Evolutionary conservation across 2,113 vertebrate species (phyloP).

Genomic region (Laticauda laticaudata): DNA sequence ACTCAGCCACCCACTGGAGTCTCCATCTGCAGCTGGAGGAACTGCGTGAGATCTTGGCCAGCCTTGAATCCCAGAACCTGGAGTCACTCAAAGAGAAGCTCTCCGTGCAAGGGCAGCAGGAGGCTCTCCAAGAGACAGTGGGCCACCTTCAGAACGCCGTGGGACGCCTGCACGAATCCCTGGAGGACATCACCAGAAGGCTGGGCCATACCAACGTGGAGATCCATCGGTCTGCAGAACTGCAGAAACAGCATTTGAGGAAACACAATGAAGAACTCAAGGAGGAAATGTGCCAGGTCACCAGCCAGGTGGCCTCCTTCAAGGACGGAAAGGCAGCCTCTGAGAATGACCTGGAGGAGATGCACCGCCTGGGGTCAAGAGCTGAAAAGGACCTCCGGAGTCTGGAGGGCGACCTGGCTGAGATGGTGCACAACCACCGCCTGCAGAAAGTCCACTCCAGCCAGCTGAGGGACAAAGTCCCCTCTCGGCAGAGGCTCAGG

Average conservation of each 20-base stretch:
- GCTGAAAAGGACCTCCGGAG: background rate
- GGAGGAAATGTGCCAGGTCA: background rate
- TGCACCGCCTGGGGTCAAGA: background rate
- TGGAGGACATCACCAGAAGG: background rate
- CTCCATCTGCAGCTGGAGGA: background rate
- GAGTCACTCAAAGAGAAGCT: background rate
- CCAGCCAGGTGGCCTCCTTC: background rate
- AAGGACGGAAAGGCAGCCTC: background rate
- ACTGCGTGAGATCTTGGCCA: background rate
- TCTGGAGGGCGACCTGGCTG: background rate
- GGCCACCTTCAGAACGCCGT: accelerated
- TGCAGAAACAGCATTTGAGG: background rate
- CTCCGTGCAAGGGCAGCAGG: background rate
- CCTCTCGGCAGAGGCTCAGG: background rate
- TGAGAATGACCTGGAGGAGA: background rate
- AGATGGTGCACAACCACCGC: background rate
- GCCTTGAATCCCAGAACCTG: background rate
- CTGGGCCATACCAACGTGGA: background rate
- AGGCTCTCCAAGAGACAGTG: background rate
- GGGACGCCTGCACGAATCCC: slow-evolving; percentile 10
- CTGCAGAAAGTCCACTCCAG: background rate
- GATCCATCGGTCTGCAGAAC: background rate
- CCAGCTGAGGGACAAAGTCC: background rate
- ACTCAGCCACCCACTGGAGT: background rate
- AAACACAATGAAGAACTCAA: background rate